phyloP scores from a whole-genome alignment of 2,113 vertebrate genomes.

The Neotoma lepida region DNA sequence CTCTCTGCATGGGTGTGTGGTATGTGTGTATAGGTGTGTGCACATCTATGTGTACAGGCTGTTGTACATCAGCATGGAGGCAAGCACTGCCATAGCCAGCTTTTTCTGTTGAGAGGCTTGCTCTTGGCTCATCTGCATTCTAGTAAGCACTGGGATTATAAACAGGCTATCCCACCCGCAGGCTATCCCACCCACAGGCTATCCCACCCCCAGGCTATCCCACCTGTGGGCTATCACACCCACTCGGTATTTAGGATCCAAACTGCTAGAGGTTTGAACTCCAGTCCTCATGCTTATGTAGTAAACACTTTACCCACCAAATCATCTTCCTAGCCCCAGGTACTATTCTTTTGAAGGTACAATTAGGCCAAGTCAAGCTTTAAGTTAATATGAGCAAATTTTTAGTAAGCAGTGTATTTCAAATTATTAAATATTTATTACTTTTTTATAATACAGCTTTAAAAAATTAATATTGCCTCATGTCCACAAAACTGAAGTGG shows the following conservation, averaged over 20 bases:
- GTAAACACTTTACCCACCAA: neutral
- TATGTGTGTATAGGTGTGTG: neutral
- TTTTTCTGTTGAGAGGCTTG: neutral
- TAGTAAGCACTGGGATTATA: neutral
- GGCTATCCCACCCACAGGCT: neutral
- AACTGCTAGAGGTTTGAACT: neutral
- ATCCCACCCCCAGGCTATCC: neutral
- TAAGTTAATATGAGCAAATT: constrained; percentile 2
- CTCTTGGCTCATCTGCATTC: neutral
- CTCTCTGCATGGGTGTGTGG: neutral
- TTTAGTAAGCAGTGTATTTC: constrained; percentile 43
- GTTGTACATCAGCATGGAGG: neutral
- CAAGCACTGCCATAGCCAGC: neutral
- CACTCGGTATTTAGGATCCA: neutral
- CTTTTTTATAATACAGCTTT: neutral
- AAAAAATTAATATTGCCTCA: neutral
- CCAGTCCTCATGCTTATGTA: neutral
- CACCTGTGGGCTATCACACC: neutral
- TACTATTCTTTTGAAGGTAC: neutral
- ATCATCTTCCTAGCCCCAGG: neutral
- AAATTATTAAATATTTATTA: constrained; percentile 41
- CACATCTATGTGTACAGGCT: neutral
- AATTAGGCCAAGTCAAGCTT: neutral
- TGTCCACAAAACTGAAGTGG: neutral
- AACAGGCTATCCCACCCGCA: no score